Base-by-base conservation (phyloP, 1,140 invertebrate genomes). In the Cherax destructor region DNA sequence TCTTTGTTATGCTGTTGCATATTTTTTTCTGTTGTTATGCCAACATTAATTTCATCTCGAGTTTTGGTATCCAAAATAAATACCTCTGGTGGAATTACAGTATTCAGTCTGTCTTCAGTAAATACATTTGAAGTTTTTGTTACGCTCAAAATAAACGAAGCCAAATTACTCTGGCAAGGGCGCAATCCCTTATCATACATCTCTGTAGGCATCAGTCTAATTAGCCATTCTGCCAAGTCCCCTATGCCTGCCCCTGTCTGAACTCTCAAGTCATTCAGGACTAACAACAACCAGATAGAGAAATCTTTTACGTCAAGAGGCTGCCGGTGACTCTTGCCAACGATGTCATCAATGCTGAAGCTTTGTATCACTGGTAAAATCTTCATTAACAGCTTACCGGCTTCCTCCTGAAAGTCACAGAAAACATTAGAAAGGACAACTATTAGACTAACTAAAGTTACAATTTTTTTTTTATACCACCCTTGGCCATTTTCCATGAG, bases 211-310 rank as follows among this genome's bases (percentile, higher is more conserved):
- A 89, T 89, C 3, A 89, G 56, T 18, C 41, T 21, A 47, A 74
- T 47, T 56, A 89, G 50, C 87, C 87, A 89, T 21, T 16, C 18
- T 24, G 65, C 79, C 49, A 89, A n/a, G 18, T 89, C 87, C 69
- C 87, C 79, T 52, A 89, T 76, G 49, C 78, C 65, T 49, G 87
- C 87, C 47, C 87, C 87, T 21, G 79, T 72, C 80, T 89, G 87
- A 11, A 83, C 76, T 56, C 87, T 83, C 11, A 89, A 52, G 16
- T 89, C 87, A 83, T 89, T 89, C n/a, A 89, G 65, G 11, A 89
- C 78, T 65, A 89, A 47, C 50, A 89, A 18, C 78, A 89, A 30
- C 87, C 87, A 89, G 41, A 83, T 65, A 9, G 41, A 83, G 87
- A 72, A 89, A 30, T 89, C 61, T 30, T 89, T 61, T n/a, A 72